Conservation (phyloP, 2,113 vertebrate genomes). For the Hemiscyllium ocellatum region DNA sequence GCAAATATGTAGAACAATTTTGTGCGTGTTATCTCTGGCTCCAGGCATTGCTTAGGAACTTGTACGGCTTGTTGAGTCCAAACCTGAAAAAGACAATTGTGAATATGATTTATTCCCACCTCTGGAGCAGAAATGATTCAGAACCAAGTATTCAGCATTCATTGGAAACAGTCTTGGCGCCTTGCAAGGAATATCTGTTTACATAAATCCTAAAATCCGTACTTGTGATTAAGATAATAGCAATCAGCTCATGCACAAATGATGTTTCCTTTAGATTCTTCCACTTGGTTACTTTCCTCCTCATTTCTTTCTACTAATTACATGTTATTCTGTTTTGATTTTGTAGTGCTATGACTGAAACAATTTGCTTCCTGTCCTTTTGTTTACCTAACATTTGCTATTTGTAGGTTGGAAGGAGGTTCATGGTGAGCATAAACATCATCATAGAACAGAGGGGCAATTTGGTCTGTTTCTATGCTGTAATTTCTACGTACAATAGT, state of each 20-base stretch:
- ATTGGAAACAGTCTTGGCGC: neutral
- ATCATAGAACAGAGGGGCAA: neutral
- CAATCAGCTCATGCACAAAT: neutral
- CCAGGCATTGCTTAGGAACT: neutral
- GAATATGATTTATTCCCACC: neutral
- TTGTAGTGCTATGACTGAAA: neutral
- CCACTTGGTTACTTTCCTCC: neutral
- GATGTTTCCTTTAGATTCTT: neutral
- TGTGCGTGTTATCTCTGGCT: neutral
- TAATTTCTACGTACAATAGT: neutral
- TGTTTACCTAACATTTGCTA: neutral
- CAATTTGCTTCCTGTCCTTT: neutral
- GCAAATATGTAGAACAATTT: neutral
- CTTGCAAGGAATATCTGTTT: neutral
- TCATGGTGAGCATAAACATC: neutral
- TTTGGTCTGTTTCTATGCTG: neutral
- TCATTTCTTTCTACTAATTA: neutral
- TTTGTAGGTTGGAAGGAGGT: neutral
- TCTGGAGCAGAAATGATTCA: neutral
- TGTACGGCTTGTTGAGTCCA: neutral
- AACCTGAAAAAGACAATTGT: conserved; percentile 17
- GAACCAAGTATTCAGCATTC: neutral
- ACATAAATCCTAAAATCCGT: neutral
- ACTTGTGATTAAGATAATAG: neutral
- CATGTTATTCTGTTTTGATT: neutral